Base-by-base conservation (phyloP, 1,140 invertebrate species). In the Zophobas atratus region DNA sequence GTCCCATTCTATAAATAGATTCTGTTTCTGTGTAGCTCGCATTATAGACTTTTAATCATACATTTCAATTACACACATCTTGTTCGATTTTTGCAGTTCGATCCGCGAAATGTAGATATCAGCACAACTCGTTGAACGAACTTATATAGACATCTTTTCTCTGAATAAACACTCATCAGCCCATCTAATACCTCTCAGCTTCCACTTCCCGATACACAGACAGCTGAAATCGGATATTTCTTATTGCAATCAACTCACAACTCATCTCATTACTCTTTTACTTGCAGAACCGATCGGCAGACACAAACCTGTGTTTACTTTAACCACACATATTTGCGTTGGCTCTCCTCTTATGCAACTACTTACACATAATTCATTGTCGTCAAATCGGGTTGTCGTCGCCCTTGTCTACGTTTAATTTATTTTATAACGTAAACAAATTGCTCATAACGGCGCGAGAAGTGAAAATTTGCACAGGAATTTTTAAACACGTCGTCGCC, bases 291-390 rank as follows among this genome's bases (percentile, higher is more conserved):
- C 49, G 49, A 51, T 67, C n/a, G 60, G 36, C 33, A 43, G 43
- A 43, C 60, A n/a, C 20, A 67, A 67, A 43, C 38, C 60, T 43
- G 39, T 67, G 60, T 67, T 67, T 67, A 67, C 39, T 67, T 36
- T 5, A 43, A 20, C 20, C 6, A 36, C 43, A n/a, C 60, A 43
- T 67, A 67, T 67, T 67, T 63, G 57, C 36, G 35, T 39, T 32
- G 35, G 57, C 32, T 63, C 39, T 67, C 60, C 60, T 67, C 56
- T 35, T 60, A 38, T 43, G 36, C 35, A 39, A 41, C 35, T 36
- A 63, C 38, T 8, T 36, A 36, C 56, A 39, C 56, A 38, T 36
- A 55, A 4, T 55, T 55, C 56, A 36, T 67, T 43, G 60, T 67
- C 60, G 39, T 43, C 60, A 32, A 36, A 43, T 41, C 33, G 60